These are phyloP conservation scores for Calvadosia cruxmelitensis DNA, from an alignment of 30 jellyfish, hydroid and myxozoan genomes.

Conservation along the genomic window DNA sequence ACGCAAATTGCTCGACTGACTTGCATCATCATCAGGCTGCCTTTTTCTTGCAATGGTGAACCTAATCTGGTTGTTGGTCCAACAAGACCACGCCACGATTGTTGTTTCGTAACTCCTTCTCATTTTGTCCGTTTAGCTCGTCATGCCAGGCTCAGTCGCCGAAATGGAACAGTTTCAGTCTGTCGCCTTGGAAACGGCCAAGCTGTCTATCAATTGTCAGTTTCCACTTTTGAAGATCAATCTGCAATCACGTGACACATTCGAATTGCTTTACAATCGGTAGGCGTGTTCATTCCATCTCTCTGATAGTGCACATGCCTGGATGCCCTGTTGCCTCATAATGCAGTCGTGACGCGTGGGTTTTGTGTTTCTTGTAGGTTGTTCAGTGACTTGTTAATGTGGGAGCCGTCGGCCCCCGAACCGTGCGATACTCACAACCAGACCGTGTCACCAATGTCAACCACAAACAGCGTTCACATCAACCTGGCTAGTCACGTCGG, in stretches of 20 bases:
- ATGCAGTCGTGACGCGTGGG: neutral
- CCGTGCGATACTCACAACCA: constrained; percentile 45
- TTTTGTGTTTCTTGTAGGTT: constrained; percentile 12
- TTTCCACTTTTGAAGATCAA: constrained; percentile 57
- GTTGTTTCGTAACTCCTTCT: no score
- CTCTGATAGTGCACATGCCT: neutral
- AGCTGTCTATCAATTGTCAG: constrained; percentile 20
- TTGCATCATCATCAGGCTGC: no score
- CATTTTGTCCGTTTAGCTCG: no score
- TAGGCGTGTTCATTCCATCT: neutral
- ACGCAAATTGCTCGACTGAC: no score
- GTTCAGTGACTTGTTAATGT: constrained; percentile 71
- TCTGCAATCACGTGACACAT: constrained; percentile 43
- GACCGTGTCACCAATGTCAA: constrained; percentile 5
- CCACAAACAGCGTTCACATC: constrained; percentile 50
- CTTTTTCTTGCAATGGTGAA: no score
- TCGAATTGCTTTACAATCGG: constrained; percentile 76
- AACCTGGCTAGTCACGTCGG: constrained; percentile 88
- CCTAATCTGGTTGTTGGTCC: no score
- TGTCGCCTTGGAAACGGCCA: constrained; percentile 44
- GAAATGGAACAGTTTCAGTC: constrained; percentile 72
- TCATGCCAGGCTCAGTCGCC: constrained; percentile 72
- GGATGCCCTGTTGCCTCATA: neutral
- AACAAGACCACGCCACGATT: no score
- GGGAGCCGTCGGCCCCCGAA: constrained; percentile 87